A percentile compares a stretch with the other conserved stretches of the same genome.
These are phyloP conservation scores for Parauchenoglanis punctatus DNA, from an alignment of 2,797 vertebrate genomes.

Conservation along the genomic window DNA sequence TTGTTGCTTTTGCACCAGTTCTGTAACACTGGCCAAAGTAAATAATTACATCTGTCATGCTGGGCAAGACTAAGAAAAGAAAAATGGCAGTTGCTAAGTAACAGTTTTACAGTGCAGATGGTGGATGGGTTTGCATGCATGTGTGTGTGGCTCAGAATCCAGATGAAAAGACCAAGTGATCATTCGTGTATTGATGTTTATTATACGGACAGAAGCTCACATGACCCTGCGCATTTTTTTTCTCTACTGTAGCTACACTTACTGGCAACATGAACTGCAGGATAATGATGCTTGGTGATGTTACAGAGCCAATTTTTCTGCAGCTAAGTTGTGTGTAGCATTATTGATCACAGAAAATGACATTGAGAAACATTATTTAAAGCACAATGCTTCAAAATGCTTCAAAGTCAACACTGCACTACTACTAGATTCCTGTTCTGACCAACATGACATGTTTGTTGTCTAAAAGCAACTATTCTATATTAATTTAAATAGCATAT, in stretches of 20 bases:
- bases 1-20: conserved; percentile 39
- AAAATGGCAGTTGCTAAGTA: conserved; percentile 63
- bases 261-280: not conserved
- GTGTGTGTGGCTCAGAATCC: conserved; percentile 33
- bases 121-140: conserved; percentile 10
- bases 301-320: not conserved
- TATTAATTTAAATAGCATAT: not conserved
- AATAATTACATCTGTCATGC: conserved; percentile 41
- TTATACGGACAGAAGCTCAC: conserved; percentile 30
- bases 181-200: conserved; percentile 42
- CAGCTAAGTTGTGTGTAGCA: not conserved
- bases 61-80: conserved; percentile 46
- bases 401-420: not conserved
- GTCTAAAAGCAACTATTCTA: not conserved
- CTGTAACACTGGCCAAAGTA: conserved; percentile 44
- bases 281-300: not conserved
- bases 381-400: not conserved
- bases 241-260: not conserved
- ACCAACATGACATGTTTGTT: not conserved
- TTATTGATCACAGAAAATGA: conserved; percentile 3
- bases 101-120: conserved; percentile 61
- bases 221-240: conserved; percentile 27
- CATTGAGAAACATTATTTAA: not conserved
- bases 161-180: conserved; percentile 48
- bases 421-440: not conserved